These are phyloP conservation scores for Strigops habroptila DNA, from an alignment of 2,113 vertebrate species.

Conservation along the genomic window DNA sequence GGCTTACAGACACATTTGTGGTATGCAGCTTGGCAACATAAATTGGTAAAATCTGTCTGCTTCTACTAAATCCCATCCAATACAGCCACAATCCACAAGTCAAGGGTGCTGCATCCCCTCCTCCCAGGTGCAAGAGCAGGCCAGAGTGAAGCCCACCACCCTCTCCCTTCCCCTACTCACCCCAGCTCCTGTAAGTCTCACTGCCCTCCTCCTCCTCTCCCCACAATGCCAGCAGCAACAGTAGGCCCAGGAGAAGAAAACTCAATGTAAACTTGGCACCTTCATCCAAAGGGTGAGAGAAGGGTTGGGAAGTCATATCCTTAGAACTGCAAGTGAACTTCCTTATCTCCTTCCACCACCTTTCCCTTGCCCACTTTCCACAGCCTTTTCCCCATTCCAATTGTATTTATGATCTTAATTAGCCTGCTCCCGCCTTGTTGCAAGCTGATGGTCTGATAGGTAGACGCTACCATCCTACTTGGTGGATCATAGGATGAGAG, in stretches of 20 bases:
- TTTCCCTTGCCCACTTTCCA: not conserved
- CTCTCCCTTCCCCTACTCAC: not conserved
- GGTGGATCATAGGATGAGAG: not conserved
- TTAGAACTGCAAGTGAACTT: not conserved
- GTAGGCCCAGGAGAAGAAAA: not conserved
- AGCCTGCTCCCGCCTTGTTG: not conserved
- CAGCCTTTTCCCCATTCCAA: rapidly evolving
- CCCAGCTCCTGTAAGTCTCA: not conserved
- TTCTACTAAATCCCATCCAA: not conserved
- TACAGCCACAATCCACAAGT: not conserved
- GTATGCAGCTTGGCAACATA: conserved; percentile 28
- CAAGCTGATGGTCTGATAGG: rapidly evolving
- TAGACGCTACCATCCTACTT: not conserved
- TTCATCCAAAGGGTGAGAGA: not conserved
- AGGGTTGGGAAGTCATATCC: rapidly evolving
- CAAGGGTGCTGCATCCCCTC: not conserved
- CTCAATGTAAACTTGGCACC: too few relatives aligned
- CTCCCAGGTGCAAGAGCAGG: not conserved
- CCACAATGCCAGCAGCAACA: not conserved
- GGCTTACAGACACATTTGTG: conserved; percentile 47
- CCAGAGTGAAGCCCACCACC: not conserved
- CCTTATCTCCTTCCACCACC: not conserved
- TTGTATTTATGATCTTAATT: not conserved
- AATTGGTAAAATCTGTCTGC: not conserved
- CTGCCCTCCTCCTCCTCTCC: not conserved